A percentile compares a stretch with the other conserved stretches of the same genome.
Evolutionary conservation across 2,888 invertebrate genomes (phyloP).

Genomic region (Hyposoter dolosus): DNA sequence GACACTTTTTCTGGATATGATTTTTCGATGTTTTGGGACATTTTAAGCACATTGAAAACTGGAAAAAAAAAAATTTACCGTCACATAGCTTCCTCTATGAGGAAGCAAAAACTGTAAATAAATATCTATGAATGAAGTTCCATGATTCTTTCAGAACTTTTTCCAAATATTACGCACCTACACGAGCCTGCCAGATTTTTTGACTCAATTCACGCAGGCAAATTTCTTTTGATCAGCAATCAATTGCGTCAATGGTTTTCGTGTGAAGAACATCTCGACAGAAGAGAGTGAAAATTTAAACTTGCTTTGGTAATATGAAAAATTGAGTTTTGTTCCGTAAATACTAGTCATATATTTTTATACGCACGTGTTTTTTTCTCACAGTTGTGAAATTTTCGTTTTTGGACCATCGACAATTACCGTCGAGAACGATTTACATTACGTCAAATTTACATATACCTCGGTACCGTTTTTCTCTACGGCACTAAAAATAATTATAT

Average conservation of each 20-base stretch:
- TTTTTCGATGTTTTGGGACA: too few species aligned
- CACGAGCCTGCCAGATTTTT: neutral
- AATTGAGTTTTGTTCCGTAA: neutral
- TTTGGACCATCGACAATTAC: constrained; percentile 8
- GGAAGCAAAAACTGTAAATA: too few species aligned
- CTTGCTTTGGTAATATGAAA: neutral
- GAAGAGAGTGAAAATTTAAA: too few species aligned
- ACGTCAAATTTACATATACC: constrained; percentile 3
- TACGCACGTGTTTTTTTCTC: neutral
- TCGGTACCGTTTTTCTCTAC: constrained; percentile 9
- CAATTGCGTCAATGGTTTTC: neutral
- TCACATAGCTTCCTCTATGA: too few species aligned
- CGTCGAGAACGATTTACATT: constrained; percentile 45
- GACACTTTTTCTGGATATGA: too few species aligned
- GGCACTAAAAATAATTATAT: constrained; percentile 25
- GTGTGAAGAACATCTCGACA: neutral
- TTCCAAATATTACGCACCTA: constrained; percentile 65
- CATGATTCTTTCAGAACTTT: constrained; percentile 74
- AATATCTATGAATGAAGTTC: constrained; percentile 77
- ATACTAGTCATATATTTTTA: neutral
- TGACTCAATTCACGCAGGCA: too few species aligned
- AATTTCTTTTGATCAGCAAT: neutral
- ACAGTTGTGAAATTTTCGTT: constrained; percentile 50
- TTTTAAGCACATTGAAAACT: too few species aligned
- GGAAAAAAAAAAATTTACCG: too few species aligned